phyloP scores from a whole-genome alignment of 2,797 vertebrate species.

The Natrix natrix region DNA sequence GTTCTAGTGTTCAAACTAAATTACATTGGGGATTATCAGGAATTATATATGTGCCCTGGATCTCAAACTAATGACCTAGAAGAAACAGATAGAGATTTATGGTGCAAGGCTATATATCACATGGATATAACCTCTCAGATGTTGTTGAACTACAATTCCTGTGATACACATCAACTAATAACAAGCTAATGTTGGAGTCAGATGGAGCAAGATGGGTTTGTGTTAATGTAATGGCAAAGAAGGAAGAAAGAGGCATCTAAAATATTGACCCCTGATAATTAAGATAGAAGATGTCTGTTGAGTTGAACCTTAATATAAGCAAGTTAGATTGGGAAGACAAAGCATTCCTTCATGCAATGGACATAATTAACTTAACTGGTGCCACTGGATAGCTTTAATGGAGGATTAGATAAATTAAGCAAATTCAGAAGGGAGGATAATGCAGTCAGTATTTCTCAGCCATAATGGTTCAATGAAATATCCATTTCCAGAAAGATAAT shows the following conservation, averaged over 20 bases:
- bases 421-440: background rate
- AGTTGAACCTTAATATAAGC: background rate
- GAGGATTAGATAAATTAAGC: background rate
- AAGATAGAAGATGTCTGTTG: background rate
- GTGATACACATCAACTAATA: background rate
- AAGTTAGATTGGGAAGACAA: background rate
- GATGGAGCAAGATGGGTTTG: background rate
- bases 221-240: background rate
- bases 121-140: background rate
- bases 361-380: background rate
- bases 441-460: background rate
- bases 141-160: conserved; percentile 8
- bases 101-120: background rate
- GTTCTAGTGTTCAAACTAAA: background rate
- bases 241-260: background rate
- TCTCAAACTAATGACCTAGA: background rate
- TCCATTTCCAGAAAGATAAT: background rate
- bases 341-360: background rate
- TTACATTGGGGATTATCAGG: background rate
- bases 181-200: background rate
- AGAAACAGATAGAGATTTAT: background rate
- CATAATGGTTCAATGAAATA: background rate
- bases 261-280: background rate
- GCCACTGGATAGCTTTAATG: background rate
- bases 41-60: background rate